Evolutionary conservation across 2,797 vertebrate species (phyloP).

Genomic region (Phrynocephalus guinanensis): DNA sequence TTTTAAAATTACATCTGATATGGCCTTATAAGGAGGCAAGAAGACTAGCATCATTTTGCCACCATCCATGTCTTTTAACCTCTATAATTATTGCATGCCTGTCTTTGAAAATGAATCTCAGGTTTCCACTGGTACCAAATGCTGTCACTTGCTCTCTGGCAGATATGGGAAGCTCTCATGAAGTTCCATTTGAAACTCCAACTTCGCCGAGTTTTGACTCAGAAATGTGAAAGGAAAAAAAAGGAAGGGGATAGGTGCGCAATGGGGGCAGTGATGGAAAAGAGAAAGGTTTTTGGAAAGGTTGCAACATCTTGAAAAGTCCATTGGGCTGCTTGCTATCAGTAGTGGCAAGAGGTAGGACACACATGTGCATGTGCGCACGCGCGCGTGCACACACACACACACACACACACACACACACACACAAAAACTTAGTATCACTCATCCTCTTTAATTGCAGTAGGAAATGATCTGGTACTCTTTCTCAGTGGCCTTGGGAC

Average conservation of each 20-base stretch:
- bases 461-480: not conserved
- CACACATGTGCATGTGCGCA: too few species aligned
- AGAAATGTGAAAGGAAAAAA: not conserved
- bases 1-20: not conserved
- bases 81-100: not conserved
- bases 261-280: too few species aligned
- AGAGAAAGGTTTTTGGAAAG: too few species aligned
- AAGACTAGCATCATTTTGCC: not conserved
- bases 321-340: not conserved
- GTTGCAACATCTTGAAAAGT: not conserved
- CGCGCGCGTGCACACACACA: too few species aligned
- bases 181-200: not conserved
- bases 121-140: not conserved
- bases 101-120: not conserved
- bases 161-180: not conserved
- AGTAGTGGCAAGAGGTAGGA: not conserved
- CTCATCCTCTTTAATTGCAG: not conserved
- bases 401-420: too few species aligned
- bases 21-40: too few species aligned
- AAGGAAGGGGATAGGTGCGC: not conserved
- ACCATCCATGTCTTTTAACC: not conserved
- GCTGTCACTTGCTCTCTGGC: not conserved
- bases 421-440: not conserved
- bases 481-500: not conserved
- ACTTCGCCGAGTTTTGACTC: not conserved